Percentiles rank a stretch among this genome's conserved stretches.
These are phyloP conservation scores for Cnemophilus loriae DNA, from an alignment of 2,113 vertebrate species.

Conservation along the genomic window DNA sequence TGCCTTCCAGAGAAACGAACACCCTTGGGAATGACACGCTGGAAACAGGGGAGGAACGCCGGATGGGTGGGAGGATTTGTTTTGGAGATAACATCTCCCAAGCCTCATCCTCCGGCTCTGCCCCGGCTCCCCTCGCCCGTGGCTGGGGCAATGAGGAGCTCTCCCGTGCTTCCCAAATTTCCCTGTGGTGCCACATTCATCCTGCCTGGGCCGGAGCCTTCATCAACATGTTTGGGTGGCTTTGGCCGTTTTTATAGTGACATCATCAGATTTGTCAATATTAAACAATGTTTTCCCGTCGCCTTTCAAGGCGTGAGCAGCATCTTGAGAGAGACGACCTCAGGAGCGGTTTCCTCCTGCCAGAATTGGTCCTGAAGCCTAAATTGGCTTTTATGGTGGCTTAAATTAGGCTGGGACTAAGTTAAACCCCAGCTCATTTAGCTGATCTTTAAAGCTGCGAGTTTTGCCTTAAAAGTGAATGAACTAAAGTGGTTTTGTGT, in stretches of 20 bases:
- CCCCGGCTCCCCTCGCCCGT: not conserved
- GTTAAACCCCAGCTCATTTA: not conserved
- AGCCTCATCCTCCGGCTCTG: not conserved
- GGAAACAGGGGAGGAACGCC: not conserved
- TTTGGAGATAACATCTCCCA: not conserved
- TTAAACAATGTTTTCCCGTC: not conserved
- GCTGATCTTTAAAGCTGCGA: not conserved
- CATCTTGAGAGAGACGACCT: not conserved
- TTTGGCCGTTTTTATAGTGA: not conserved
- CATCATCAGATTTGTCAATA: not conserved
- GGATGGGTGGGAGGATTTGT: not conserved
- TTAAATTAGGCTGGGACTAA: not conserved
- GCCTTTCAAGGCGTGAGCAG: not conserved
- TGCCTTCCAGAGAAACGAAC: not conserved
- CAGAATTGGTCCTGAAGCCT: not conserved
- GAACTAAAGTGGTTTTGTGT: not conserved
- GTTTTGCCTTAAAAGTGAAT: not conserved
- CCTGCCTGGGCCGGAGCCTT: not conserved
- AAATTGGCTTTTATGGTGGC: accelerated
- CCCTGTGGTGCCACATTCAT: not conserved
- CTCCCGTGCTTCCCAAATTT: not conserved
- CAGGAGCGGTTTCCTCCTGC: not conserved
- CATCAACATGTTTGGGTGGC: not conserved
- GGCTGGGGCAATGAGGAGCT: not conserved
- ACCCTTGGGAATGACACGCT: not conserved